Evolutionary conservation across 2,888 invertebrate genomes (phyloP).

Genomic region (Rotaria sp.): DNA sequence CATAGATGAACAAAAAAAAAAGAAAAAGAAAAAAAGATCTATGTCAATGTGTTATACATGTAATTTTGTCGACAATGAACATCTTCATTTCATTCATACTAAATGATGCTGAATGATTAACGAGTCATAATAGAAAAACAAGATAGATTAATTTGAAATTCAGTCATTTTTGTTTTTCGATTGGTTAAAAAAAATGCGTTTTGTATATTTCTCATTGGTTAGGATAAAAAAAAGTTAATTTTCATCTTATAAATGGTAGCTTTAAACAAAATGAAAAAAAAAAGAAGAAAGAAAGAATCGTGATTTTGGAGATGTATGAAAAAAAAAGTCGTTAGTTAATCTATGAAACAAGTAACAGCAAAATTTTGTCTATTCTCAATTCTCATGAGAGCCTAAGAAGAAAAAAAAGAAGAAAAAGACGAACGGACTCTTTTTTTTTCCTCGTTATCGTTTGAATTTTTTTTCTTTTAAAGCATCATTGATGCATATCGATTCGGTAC

Average conservation of each 20-base stretch:
- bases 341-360: background rate
- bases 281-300: background rate
- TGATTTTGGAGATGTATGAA: background rate
- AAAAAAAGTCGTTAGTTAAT: background rate
- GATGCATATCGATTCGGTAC: conserved; percentile 20
- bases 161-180: background rate
- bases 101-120: background rate
- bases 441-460: background rate
- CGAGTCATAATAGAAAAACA: background rate
- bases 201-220: background rate
- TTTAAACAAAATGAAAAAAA: background rate
- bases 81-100: background rate
- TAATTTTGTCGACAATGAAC: conserved; percentile 9
- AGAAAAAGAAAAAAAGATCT: background rate
- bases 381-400: background rate
- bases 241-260: background rate
- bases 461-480: background rate
- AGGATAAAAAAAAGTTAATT: background rate
- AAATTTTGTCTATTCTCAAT: background rate
- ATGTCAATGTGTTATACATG: background rate
- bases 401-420: background rate
- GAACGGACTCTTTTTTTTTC: background rate
- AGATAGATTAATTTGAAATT: background rate
- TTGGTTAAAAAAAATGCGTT: background rate
- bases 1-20: background rate